Percentiles rank a stretch among this genome's conserved stretches.
Evolutionary conservation across 2,797 vertebrate species (phyloP).

Genomic region (Podargus strigoides): DNA sequence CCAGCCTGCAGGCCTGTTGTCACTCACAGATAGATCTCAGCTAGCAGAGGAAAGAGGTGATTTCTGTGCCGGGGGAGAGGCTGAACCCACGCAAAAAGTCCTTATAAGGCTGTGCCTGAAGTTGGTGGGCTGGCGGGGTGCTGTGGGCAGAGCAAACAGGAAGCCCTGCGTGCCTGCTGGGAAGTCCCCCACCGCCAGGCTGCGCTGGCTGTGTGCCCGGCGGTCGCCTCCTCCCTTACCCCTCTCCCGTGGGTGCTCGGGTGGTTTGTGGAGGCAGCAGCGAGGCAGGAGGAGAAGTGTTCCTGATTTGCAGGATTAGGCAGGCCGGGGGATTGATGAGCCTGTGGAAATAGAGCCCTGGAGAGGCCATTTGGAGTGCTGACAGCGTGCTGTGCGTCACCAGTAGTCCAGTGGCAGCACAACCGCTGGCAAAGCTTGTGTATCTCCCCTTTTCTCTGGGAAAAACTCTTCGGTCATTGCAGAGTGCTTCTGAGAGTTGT

Average conservation of each 20-base stretch:
- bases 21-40: background rate
- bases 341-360: background rate
- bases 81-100: background rate
- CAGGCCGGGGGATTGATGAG: background rate
- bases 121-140: background rate
- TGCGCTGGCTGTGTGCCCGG: accelerated
- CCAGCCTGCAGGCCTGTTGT: background rate
- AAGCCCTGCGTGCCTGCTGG: background rate
- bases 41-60: background rate
- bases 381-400: background rate
- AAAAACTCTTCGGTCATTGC: background rate
- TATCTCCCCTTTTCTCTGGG: background rate
- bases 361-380: background rate
- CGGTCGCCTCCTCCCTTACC: background rate
- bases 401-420: background rate
- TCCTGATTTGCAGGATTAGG: background rate
- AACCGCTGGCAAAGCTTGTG: accelerated
- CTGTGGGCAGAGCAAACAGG: background rate
- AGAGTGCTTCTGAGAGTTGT: background rate
- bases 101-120: slow-evolving; percentile 35
- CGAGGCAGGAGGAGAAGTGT: background rate
- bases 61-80: background rate
- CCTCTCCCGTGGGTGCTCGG: background rate
- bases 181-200: background rate
- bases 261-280: background rate